Evolutionary conservation across 2,888 invertebrate genomes (phyloP).

Genomic region (Callinectes sapidus): DNA sequence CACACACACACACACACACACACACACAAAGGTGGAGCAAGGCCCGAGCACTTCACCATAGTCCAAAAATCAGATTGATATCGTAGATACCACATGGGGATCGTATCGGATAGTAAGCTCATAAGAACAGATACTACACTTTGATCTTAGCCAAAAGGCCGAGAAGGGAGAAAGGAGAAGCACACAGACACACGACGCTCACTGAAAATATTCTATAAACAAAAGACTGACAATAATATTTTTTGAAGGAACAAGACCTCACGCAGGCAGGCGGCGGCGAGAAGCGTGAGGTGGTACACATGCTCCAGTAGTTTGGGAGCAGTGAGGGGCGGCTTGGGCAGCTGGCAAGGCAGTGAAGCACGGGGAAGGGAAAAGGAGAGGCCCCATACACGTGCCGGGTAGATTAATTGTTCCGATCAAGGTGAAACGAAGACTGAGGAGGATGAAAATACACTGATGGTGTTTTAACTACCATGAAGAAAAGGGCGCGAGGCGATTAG

Average conservation of each 20-base stretch:
- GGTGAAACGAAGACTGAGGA: constrained; percentile 19
- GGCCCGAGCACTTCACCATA: too few species aligned
- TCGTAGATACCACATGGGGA: too few species aligned
- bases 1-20: not conserved
- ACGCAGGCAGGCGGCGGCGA: not conserved
- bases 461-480: constrained; percentile 14
- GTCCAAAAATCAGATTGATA: too few species aligned
- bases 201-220: not conserved
- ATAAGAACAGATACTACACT: too few species aligned
- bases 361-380: not conserved
- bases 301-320: constrained; percentile 17
- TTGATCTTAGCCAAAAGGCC: too few species aligned
- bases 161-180: too few species aligned
- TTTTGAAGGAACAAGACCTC: not conserved
- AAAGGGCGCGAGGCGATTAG: constrained; percentile 12
- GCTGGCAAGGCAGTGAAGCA: constrained; percentile 22
- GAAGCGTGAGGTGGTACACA: not conserved
- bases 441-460: constrained; percentile 24
- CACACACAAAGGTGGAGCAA: not conserved
- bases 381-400: not conserved
- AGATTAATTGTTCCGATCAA: constrained; percentile 33
- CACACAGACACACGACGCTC: too few species aligned
- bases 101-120: too few species aligned
- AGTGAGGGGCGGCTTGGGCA: constrained; percentile 9
- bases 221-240: not conserved